phyloP scores from a whole-genome alignment of 92 coral and sea anemone genomes.

The Porites divaricata region DNA sequence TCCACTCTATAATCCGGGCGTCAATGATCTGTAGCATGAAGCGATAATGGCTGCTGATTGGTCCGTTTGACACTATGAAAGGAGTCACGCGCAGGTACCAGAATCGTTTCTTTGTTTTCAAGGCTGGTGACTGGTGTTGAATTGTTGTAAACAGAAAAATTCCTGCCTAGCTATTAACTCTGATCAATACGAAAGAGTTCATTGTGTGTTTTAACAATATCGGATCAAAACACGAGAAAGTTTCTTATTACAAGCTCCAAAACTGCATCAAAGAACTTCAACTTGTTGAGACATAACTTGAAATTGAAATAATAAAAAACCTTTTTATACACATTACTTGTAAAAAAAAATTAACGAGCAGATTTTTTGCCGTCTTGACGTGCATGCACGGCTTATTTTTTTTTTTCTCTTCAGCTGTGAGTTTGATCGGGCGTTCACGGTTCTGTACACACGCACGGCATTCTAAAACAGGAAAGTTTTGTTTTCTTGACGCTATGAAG shows the following conservation, averaged over 20 bases:
- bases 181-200: conserved; percentile 19
- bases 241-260: not conserved
- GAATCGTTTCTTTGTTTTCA: conserved; percentile 5
- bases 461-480: no score
- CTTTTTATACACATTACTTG: no score
- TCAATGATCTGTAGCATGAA: not conserved
- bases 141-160: conserved; percentile 5
- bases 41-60: not conserved
- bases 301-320: not conserved
- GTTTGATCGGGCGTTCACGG: no score
- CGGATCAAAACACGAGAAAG: not conserved
- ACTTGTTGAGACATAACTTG: not conserved
- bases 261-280: not conserved
- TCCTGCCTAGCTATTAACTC: conserved; percentile 23
- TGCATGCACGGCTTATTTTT: no score
- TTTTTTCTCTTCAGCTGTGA: no score
- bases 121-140: conserved; percentile 10
- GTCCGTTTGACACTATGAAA: not conserved
- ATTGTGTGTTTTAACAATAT: conserved; percentile 1
- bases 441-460: no score
- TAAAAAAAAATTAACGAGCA: no score
- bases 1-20: not conserved
- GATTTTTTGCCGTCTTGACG: no score
- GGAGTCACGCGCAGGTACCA: conserved; percentile 18
- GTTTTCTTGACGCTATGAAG: no score